Conservation (phyloP, 2,888 invertebrate species). For the Cactoblastis cactorum region DNA sequence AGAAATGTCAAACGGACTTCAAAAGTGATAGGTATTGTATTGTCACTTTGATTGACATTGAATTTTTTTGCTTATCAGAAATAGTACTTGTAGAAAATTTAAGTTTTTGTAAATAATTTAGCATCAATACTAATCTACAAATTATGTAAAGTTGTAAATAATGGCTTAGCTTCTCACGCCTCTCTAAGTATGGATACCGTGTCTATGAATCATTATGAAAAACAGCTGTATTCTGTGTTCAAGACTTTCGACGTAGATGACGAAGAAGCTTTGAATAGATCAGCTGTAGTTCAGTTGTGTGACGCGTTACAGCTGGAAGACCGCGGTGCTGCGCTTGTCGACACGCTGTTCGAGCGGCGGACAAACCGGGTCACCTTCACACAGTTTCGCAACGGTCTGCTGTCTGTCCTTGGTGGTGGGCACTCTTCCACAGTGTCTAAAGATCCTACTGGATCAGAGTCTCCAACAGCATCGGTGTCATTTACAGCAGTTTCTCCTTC, state of each 20-base stretch:
- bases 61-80: background rate
- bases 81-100: background rate
- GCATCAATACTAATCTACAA: background rate
- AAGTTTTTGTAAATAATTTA: background rate
- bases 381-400: conserved; percentile 87
- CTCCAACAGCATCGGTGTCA: conserved; percentile 24
- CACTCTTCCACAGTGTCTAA: conserved; percentile 33
- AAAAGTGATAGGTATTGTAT: too few species aligned
- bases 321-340: conserved; percentile 81
- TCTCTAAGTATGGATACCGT: conserved; percentile 51
- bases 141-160: background rate
- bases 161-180: background rate
- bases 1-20: too few species aligned
- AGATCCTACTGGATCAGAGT: conserved; percentile 19
- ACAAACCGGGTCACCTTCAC: conserved; percentile 81
- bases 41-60: too few species aligned
- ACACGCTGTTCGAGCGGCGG: conserved; percentile 77
- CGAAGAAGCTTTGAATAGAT: conserved; percentile 83
- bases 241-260: conserved; percentile 87
- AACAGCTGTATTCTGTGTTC: conserved; percentile 89
- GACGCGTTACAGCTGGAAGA: conserved; percentile 88
- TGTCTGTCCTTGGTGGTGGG: conserved; percentile 83
- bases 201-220: conserved; percentile 86
- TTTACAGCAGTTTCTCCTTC: conserved; percentile 26
- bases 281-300: conserved; percentile 84